A percentile compares a stretch with the other conserved stretches of the same genome.
Evolutionary conservation across 1,140 invertebrate species (phyloP).

Genomic region (Drosophila sp.): DNA sequence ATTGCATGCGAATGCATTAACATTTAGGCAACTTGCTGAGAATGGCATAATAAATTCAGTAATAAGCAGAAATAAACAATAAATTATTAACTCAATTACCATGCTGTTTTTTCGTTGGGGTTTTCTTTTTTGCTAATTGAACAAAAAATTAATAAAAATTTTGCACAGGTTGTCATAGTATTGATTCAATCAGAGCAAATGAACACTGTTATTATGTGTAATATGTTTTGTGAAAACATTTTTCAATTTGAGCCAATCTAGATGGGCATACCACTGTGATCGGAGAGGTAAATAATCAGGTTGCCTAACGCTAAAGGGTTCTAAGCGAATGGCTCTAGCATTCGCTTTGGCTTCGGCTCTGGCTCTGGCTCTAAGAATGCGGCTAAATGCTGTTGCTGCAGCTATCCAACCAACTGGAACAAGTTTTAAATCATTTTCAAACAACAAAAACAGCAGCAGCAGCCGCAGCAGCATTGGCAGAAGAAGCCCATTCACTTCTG

Average conservation of each 20-base stretch:
- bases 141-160: constrained; percentile 1
- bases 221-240: constrained; percentile 12
- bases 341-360: background rate
- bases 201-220: constrained; percentile 1
- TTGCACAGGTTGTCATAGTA: background rate
- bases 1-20: constrained; percentile 8
- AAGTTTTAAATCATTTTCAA: constrained; percentile 19
- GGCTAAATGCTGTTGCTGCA: constrained; percentile 6
- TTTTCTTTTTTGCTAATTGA: background rate
- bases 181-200: constrained; percentile 9
- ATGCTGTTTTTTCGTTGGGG: background rate
- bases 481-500: constrained; percentile 11
- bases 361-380: constrained; percentile 7
- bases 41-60: background rate
- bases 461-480: background rate
- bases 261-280: constrained; percentile 4
- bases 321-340: constrained; percentile 10
- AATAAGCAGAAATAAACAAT: background rate
- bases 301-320: constrained; percentile 16
- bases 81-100: background rate
- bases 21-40: background rate
- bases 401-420: constrained; percentile 20
- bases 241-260: constrained; percentile 3
- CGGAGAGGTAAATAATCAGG: constrained; percentile 9
- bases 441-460: constrained; percentile 2